Conservation (phyloP, 2,797 vertebrate genomes). For the Perodicticus potto region DNA sequence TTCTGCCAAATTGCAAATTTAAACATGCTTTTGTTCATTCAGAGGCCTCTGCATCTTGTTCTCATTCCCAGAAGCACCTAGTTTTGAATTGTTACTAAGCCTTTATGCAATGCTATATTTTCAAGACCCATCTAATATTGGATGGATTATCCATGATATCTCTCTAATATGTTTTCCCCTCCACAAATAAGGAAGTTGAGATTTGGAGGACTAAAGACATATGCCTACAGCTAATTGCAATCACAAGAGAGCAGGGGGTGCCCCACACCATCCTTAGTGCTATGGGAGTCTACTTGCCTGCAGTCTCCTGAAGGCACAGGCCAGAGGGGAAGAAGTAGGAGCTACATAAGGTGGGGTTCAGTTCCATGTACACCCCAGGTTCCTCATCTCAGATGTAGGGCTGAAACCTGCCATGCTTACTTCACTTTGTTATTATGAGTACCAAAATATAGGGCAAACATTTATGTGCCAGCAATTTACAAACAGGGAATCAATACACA, state of each 20-base stretch:
- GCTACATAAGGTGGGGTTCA: rapidly evolving
- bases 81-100: background rate
- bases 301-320: background rate
- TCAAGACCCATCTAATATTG: background rate
- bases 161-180: background rate
- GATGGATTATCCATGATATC: too few relatives aligned
- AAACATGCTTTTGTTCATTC: background rate
- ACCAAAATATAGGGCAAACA: background rate
- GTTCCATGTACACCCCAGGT: rapidly evolving
- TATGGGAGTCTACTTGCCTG: background rate
- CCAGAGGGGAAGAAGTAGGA: background rate
- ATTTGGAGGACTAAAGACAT: background rate
- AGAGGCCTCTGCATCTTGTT: background rate
- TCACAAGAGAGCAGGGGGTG: rapidly evolving
- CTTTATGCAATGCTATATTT: background rate
- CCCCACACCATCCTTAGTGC: rapidly evolving
- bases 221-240: background rate
- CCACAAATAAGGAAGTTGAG: background rate
- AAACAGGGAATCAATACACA: conserved; percentile 52
- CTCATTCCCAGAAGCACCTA: background rate
- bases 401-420: background rate
- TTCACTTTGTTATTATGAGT: background rate
- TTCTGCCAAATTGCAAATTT: background rate
- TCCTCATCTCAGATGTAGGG: background rate
- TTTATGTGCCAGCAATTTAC: background rate